These are phyloP conservation scores for Coregonus suidteri DNA, from an alignment of 2,797 vertebrate species.

Conservation along the genomic window DNA sequence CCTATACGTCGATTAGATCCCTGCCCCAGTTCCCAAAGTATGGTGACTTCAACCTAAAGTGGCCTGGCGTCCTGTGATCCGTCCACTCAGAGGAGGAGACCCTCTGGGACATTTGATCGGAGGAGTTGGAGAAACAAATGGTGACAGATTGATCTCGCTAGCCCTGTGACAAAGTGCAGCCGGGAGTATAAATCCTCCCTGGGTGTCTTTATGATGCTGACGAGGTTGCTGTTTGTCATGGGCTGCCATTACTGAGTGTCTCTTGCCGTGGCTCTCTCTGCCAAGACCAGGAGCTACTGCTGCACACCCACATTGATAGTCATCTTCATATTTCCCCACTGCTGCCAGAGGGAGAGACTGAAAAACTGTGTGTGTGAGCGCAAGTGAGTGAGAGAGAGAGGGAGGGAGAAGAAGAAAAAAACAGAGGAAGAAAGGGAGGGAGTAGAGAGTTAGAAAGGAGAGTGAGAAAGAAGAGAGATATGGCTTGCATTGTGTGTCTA, in stretches of 20 bases:
- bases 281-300: constrained; percentile 26
- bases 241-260: constrained; percentile 39
- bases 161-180: constrained; percentile 47
- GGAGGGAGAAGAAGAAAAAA: too few species aligned
- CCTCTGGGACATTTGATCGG: constrained; percentile 18
- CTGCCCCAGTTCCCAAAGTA: too few species aligned
- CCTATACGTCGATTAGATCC: too few species aligned
- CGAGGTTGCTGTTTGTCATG: constrained; percentile 35
- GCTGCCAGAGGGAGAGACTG: constrained; percentile 12
- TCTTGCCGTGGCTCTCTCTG: constrained; percentile 19
- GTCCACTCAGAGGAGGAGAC: constrained; percentile 9
- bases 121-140: constrained; percentile 12
- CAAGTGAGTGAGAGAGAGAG: constrained; percentile 4
- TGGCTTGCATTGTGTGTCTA: not conserved
- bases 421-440: too few species aligned
- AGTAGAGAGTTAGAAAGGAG: too few species aligned
- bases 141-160: constrained; percentile 50
- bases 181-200: constrained; percentile 47
- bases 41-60: too few species aligned
- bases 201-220: constrained; percentile 58
- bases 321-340: constrained; percentile 27
- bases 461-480: too few species aligned
- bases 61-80: constrained; percentile 14
- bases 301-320: constrained; percentile 42
- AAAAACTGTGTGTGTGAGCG: constrained; percentile 3